A percentile compares a stretch with the other conserved stretches of the same genome.
Evolutionary conservation across 2,113 vertebrate species (phyloP).

Genomic region (Hippopotamus amphibius): DNA sequence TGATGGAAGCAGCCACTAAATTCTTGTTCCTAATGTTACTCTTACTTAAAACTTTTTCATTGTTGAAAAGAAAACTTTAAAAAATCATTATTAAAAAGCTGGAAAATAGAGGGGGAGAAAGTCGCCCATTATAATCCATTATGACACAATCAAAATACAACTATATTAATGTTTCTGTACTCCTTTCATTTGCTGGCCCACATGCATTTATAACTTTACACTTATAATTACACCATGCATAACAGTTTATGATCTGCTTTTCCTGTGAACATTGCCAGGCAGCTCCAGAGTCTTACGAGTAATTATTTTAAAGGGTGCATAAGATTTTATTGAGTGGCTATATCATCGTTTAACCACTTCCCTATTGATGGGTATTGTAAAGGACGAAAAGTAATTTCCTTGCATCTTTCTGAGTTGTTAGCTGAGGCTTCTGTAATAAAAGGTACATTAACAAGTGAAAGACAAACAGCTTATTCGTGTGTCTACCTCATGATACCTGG

Average conservation of each 20-base stretch:
- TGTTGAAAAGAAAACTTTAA: background rate
- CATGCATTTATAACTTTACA: background rate
- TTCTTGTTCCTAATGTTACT: background rate
- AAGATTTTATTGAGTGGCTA: background rate
- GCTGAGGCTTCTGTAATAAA: background rate
- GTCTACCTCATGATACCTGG: background rate
- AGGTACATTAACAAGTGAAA: background rate
- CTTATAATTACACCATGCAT: background rate
- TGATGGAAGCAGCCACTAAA: background rate
- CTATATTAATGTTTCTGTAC: background rate
- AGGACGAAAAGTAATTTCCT: background rate
- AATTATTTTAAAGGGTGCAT: background rate
- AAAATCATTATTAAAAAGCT: background rate
- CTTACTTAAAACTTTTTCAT: background rate
- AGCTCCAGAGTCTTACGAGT: background rate
- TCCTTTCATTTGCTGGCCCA: background rate
- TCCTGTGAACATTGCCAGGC: background rate
- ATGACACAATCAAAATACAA: rapidly evolving
- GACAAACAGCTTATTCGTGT: background rate
- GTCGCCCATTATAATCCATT: too few species aligned
- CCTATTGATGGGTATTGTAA: background rate
- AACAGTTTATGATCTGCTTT: background rate
- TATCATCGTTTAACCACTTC: background rate
- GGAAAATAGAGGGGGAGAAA: background rate
- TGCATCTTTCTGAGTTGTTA: background rate